phyloP scores from a whole-genome alignment of 2,888 invertebrate species.

The Aphodius sticticus region DNA sequence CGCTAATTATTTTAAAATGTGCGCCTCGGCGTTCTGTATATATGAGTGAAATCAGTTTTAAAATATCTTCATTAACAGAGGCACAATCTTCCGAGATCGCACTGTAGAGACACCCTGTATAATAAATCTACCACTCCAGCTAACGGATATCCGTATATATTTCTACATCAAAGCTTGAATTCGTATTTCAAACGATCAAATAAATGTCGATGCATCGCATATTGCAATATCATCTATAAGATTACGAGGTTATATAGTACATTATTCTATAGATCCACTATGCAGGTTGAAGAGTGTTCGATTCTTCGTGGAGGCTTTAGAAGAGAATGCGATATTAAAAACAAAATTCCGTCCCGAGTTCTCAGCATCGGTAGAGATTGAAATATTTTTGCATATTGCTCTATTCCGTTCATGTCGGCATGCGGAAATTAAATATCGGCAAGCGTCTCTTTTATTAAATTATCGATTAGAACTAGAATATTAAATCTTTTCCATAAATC shows the following conservation, averaged over 20 bases:
- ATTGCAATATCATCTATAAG: background rate
- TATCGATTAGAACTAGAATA: background rate
- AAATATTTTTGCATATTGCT: background rate
- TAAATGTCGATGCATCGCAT: background rate
- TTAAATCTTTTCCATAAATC: background rate
- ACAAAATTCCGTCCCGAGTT: background rate
- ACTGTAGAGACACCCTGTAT: too few species aligned
- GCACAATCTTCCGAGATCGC: too few species aligned
- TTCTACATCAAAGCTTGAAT: background rate
- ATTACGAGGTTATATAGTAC: background rate
- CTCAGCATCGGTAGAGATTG: background rate
- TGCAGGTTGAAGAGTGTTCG: too few species aligned
- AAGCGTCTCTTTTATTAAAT: background rate
- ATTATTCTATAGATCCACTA: too few species aligned
- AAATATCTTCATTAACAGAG: too few species aligned
- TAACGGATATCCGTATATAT: background rate
- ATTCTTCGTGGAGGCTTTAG: background rate
- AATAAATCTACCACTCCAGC: too few species aligned
- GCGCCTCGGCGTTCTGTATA: too few species aligned
- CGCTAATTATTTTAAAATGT: too few species aligned
- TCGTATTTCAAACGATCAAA: background rate
- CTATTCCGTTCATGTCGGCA: background rate
- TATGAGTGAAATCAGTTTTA: too few species aligned
- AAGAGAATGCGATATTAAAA: background rate
- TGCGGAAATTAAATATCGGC: background rate